Evolutionary conservation across 2,113 vertebrate species (phyloP).

Genomic region (Glaucidium brasilianum): DNA sequence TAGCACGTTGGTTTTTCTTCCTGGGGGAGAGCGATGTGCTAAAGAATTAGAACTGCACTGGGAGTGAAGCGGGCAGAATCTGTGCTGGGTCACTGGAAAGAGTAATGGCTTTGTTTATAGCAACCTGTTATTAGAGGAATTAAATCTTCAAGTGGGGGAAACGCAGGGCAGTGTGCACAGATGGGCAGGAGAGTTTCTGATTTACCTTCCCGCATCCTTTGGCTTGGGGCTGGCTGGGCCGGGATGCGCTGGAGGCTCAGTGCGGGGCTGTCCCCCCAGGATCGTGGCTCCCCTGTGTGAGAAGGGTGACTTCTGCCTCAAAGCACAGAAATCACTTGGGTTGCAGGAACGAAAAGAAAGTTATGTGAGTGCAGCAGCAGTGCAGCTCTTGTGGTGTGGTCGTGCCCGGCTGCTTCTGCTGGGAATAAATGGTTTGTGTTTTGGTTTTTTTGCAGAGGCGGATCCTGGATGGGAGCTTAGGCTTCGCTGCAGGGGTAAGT

Average conservation of each 20-base stretch:
- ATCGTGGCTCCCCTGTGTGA: fast-evolving
- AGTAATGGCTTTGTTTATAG: background rate
- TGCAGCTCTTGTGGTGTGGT: too few relatives aligned
- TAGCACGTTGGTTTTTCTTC: background rate
- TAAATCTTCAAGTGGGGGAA: background rate
- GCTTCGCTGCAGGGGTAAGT: conserved; percentile 96
- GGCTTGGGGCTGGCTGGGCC: fast-evolving
- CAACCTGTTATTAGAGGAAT: background rate
- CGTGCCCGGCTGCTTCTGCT: background rate
- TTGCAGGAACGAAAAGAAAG: background rate
- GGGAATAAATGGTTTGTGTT: background rate
- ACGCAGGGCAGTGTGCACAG: fast-evolving
- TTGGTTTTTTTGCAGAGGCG: conserved; percentile 78
- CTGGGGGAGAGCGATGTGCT: background rate
- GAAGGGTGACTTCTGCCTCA: too few relatives aligned
- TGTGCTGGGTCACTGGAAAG: background rate
- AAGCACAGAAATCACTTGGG: background rate
- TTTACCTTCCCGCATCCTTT: fast-evolving
- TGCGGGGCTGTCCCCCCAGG: background rate
- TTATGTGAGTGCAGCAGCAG: fast-evolving
- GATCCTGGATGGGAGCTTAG: conserved; percentile 94
- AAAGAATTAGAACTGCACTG: background rate
- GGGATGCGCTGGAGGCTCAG: fast-evolving
- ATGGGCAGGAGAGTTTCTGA: background rate
- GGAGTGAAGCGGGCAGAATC: background rate